Conservation (phyloP, 2,888 invertebrate species). For the Drosophila falleni region DNA sequence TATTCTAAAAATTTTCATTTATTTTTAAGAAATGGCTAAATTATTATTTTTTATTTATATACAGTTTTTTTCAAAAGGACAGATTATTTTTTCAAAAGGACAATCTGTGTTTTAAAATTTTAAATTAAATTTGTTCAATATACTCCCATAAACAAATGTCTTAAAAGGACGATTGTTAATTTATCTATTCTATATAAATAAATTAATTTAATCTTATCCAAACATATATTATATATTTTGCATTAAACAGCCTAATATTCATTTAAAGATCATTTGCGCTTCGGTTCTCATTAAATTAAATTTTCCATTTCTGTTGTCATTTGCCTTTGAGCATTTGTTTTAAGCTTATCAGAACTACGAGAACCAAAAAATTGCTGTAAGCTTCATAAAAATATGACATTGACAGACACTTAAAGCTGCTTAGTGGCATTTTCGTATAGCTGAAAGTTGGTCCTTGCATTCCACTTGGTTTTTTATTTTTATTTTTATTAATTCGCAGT, state of each 20-base stretch:
- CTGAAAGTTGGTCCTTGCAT: slow-evolving; percentile 58
- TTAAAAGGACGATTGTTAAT: too few species aligned
- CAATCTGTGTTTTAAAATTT: too few species aligned
- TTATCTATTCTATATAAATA: too few species aligned
- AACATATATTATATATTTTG: not conserved
- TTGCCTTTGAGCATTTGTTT: slow-evolving; percentile 55
- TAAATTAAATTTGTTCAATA: too few species aligned
- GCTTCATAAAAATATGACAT: slow-evolving; percentile 71
- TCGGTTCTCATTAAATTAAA: not conserved
- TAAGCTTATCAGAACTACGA: slow-evolving; percentile 56
- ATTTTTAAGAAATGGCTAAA: too few species aligned
- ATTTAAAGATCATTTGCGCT: slow-evolving; percentile 7
- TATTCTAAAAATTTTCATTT: too few species aligned
- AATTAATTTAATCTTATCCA: too few species aligned
- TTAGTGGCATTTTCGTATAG: slow-evolving; percentile 59
- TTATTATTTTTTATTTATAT: too few species aligned
- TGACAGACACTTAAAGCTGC: slow-evolving; percentile 79
- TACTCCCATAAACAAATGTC: too few species aligned
- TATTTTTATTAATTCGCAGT: slow-evolving; percentile 6
- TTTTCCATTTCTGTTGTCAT: slow-evolving; percentile 17
- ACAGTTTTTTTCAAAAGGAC: too few species aligned
- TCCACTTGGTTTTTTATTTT: slow-evolving; percentile 23
- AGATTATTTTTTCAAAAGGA: too few species aligned
- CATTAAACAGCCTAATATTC: not conserved
- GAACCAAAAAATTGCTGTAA: slow-evolving; percentile 65